Conservation (phyloP, 2,888 invertebrate species). For the Mythimna ferrago region DNA sequence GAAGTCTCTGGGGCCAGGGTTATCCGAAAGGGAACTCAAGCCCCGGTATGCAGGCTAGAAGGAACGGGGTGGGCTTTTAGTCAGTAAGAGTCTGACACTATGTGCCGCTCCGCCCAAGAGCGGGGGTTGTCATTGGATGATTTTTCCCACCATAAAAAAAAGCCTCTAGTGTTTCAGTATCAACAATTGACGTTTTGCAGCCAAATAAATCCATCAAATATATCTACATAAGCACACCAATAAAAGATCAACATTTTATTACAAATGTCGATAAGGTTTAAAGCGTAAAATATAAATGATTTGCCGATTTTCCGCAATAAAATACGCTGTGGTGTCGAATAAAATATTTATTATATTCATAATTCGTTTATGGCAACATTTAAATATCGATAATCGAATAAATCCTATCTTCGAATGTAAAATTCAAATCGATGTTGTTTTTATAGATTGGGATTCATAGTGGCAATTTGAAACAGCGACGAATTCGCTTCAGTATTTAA, state of each 20-base stretch:
- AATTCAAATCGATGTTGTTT: slow-evolving; percentile 18
- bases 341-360: slow-evolving; percentile 54
- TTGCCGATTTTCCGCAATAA: slow-evolving; percentile 42
- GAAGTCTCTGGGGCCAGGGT: no score
- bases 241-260: slow-evolving; percentile 42
- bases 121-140: no score
- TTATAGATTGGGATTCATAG: neutral
- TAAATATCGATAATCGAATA: slow-evolving; percentile 42
- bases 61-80: no score
- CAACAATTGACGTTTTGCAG: slow-evolving; percentile 1
- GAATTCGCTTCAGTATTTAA: neutral
- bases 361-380: slow-evolving; percentile 44
- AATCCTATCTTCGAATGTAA: slow-evolving; percentile 28
- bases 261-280: slow-evolving; percentile 41
- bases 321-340: slow-evolving; percentile 29
- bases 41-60: no score
- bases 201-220: slow-evolving; percentile 1
- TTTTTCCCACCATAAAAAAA: no score
- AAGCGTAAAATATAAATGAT: slow-evolving; percentile 34
- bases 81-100: no score
- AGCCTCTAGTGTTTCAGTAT: neutral
- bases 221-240: slow-evolving; percentile 5
- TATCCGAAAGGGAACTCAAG: no score
- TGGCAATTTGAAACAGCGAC: slow-evolving; percentile 2
- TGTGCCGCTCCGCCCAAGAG: no score